A percentile compares a stretch with the other conserved stretches of the same genome.
phyloP scores from a whole-genome alignment of 2,113 vertebrate species.

The Galbula dea region DNA sequence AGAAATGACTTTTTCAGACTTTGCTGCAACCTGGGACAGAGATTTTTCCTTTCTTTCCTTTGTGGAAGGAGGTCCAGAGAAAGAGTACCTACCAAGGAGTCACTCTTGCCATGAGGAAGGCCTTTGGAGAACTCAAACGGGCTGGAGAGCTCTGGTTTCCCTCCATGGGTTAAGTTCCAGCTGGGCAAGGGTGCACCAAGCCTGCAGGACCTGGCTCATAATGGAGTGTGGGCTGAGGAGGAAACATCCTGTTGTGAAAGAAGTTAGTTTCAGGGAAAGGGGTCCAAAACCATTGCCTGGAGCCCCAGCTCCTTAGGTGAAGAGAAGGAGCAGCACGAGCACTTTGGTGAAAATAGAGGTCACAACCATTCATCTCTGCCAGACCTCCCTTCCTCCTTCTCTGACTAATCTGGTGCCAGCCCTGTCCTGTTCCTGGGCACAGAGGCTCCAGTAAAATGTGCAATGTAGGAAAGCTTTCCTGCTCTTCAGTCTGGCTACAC shows the following conservation, averaged over 20 bases:
- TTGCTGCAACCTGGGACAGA: neutral
- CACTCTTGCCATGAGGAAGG: neutral
- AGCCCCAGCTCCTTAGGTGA: neutral
- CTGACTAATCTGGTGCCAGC: neutral
- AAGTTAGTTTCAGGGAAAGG: neutral
- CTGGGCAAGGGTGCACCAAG: neutral
- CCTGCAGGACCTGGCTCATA: neutral
- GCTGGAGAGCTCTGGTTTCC: neutral
- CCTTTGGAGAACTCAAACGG: neutral
- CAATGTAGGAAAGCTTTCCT: neutral
- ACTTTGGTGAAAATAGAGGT: neutral
- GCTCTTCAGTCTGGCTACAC: neutral
- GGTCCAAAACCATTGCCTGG: neutral
- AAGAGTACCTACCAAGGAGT: fast-evolving
- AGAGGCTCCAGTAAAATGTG: neutral
- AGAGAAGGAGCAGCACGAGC: neutral
- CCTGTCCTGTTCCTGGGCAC: neutral
- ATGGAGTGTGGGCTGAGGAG: neutral
- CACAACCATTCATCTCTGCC: neutral
- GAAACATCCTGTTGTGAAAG: neutral
- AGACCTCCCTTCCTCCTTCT: neutral
- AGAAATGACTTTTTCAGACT: neutral
- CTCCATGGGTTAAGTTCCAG: neutral
- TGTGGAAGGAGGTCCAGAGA: neutral
- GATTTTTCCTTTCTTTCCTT: neutral